Conservation (phyloP, 2,888 invertebrate species). For the Diplolepis rosae region DNA sequence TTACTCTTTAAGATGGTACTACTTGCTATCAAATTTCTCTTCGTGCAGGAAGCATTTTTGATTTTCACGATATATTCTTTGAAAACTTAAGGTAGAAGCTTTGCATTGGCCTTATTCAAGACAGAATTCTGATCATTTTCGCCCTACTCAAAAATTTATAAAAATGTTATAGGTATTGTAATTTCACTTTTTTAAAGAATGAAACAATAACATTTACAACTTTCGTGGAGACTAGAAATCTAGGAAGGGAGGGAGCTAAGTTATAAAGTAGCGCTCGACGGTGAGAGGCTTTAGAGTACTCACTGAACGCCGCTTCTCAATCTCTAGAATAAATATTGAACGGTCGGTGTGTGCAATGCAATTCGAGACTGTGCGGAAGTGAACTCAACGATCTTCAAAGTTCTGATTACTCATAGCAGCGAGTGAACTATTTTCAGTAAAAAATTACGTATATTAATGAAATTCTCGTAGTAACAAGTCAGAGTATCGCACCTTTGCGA, state of each 20-base stretch:
- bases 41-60: no score
- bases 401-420: background rate
- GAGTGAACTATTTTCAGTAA: background rate
- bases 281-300: conserved; percentile 70
- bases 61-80: no score
- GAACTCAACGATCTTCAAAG: background rate
- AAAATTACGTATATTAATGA: background rate
- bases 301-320: conserved; percentile 24
- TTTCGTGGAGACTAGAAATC: conserved; percentile 40
- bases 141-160: no score
- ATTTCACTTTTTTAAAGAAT: no score
- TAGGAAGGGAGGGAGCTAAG: conserved; percentile 68
- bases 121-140: no score
- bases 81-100: no score
- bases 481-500: background rate
- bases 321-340: background rate
- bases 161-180: no score
- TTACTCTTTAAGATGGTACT: no score
- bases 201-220: conserved; percentile 46
- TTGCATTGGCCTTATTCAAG: no score
- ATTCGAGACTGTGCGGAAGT: background rate
- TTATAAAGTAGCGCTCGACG: conserved; percentile 67
- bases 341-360: background rate
- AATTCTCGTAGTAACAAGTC: background rate
- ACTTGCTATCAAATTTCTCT: no score